Conservation (phyloP, 2,888 invertebrate genomes). For the Macaria liturata region DNA sequence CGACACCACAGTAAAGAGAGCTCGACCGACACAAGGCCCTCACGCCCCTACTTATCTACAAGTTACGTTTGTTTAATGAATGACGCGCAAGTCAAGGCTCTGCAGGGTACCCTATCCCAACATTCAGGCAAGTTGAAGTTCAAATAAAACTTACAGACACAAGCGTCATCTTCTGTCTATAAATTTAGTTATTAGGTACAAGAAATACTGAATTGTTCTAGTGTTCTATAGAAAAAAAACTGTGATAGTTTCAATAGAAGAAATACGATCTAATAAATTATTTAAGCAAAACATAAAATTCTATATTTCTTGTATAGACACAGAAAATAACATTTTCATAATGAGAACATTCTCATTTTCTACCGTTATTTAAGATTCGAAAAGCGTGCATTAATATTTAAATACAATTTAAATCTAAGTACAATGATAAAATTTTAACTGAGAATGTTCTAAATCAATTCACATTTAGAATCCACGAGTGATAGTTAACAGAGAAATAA, state of each 20-base stretch:
- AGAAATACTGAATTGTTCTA: conserved; percentile 26
- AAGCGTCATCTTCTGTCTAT: conserved; percentile 55
- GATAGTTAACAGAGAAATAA: conserved; percentile 1
- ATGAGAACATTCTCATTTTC: conserved; percentile 15
- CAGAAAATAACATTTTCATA: conserved; percentile 3
- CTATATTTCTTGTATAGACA: conserved; percentile 38
- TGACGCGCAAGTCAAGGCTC: conserved; percentile 73
- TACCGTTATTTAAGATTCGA: neutral
- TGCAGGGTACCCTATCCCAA: conserved; percentile 99
- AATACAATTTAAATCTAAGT: neutral
- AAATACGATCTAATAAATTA: neutral
- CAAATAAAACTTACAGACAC: conserved; percentile 56
- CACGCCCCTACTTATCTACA: conserved; percentile 51
- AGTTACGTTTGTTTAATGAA: conserved; percentile 33
- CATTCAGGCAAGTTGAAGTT: conserved; percentile 92
- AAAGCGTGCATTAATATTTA: conserved; percentile 10
- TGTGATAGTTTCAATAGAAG: neutral
- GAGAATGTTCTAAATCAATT: conserved; percentile 16
- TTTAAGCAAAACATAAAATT: neutral
- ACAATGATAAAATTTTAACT: neutral
- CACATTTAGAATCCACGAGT: conserved; percentile 2
- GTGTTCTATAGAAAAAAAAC: neutral
- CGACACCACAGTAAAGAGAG: conserved; percentile 39
- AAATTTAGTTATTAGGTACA: conserved; percentile 36
- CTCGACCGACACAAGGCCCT: conserved; percentile 40